Evolutionary conservation across 2,888 invertebrate genomes (phyloP).

Genomic region (Ophion costatus): DNA sequence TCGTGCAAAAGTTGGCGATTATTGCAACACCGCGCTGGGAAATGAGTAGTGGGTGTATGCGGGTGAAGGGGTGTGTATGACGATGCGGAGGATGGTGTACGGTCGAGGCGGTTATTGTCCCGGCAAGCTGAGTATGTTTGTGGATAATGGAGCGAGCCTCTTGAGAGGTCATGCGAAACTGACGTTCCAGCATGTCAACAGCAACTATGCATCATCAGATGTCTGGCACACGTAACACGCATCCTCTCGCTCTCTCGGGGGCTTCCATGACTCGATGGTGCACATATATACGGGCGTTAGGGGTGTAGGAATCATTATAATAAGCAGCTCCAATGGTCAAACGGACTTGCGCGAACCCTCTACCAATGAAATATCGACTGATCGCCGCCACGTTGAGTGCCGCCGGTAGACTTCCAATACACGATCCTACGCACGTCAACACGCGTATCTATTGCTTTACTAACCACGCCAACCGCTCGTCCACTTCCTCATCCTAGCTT

Average conservation of each 20-base stretch:
- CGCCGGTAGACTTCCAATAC: slow-evolving; percentile 25
- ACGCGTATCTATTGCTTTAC: slow-evolving; percentile 41
- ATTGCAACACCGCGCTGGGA: slow-evolving; percentile 29
- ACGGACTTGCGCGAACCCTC: slow-evolving; percentile 62
- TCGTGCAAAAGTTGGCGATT: slow-evolving; percentile 31
- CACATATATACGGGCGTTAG: slow-evolving; percentile 62
- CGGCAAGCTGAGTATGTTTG: slow-evolving; percentile 70
- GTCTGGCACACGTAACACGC: slow-evolving; percentile 79
- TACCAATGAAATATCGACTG: slow-evolving; percentile 68
- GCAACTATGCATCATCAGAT: slow-evolving; percentile 83
- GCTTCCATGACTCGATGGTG: slow-evolving; percentile 39
- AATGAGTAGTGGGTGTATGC: slow-evolving; percentile 17
- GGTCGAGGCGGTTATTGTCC: slow-evolving; percentile 78
- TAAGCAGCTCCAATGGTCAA: slow-evolving; percentile 71
- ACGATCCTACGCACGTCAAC: slow-evolving; percentile 2
- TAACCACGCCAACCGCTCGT: slow-evolving; percentile 5
- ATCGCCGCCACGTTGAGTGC: slow-evolving; percentile 46
- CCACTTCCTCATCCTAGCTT: slow-evolving; percentile 23
- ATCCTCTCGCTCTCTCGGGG: slow-evolving; percentile 54
- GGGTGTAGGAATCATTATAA: slow-evolving; percentile 72
- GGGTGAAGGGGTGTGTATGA: slow-evolving; percentile 13
- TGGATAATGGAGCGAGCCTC: slow-evolving; percentile 78
- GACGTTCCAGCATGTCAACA: slow-evolving; percentile 83
- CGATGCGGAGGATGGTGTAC: slow-evolving; percentile 26
- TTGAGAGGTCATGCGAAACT: slow-evolving; percentile 82